Conservation (phyloP, 2,797 vertebrate genomes). For the Liparis tanakae region DNA sequence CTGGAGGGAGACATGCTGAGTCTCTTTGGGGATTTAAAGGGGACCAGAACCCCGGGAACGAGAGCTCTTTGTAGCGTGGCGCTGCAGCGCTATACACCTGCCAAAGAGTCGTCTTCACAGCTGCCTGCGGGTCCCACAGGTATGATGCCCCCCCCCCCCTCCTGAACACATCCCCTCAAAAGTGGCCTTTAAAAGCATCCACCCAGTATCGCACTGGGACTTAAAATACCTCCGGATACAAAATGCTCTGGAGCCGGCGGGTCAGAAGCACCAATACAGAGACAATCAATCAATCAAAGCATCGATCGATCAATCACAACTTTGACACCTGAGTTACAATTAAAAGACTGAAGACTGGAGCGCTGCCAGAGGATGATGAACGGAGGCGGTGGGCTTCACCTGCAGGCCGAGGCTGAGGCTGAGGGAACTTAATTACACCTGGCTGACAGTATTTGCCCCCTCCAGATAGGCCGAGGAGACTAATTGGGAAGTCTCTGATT, state of each 20-base stretch:
- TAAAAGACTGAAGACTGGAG: slow-evolving; percentile 12
- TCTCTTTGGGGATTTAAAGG: slow-evolving; percentile 1
- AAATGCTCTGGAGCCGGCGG: not conserved
- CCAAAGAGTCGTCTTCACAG: slow-evolving; percentile 25
- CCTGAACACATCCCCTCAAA: slow-evolving; percentile 46
- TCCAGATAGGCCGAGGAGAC: slow-evolving; percentile 50
- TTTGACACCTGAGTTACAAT: not conserved
- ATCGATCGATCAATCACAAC: not conserved
- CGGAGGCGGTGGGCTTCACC: slow-evolving; percentile 29
- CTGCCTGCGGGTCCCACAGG: slow-evolving; percentile 16
- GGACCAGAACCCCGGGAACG: slow-evolving; percentile 16
- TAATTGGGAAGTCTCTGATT: slow-evolving; percentile 58
- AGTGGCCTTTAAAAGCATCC: slow-evolving; percentile 23
- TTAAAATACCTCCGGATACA: not conserved
- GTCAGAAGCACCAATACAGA: not conserved
- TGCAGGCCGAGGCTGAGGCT: slow-evolving; percentile 7
- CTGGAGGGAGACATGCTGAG: too few species aligned
- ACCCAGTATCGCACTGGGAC: slow-evolving; percentile 10
- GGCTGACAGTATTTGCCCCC: slow-evolving; percentile 56
- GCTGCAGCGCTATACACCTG: slow-evolving; percentile 14
- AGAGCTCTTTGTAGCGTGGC: slow-evolving; percentile 27
- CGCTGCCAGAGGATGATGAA: slow-evolving; percentile 6
- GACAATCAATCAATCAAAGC: not conserved
- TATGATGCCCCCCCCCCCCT: slow-evolving; percentile 3
- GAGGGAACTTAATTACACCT: slow-evolving; percentile 56